Percentiles rank a stretch among this genome's conserved stretches.
These are phyloP conservation scores for Procambarus clarkii DNA, from an alignment of 1,140 invertebrate species.

Conservation along the genomic window DNA sequence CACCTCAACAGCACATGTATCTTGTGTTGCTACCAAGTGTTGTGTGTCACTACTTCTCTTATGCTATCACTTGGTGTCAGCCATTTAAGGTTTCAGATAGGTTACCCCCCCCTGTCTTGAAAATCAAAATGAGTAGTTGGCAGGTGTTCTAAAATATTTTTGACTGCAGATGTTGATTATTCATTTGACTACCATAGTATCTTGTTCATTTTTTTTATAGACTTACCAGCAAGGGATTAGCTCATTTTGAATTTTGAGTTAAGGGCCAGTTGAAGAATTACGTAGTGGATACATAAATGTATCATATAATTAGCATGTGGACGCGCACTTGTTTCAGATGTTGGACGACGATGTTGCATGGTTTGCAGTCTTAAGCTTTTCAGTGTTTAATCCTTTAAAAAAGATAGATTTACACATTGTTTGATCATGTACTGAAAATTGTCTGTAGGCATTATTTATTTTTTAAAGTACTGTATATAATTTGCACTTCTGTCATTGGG, in stretches of 20 bases:
- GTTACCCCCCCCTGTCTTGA: background rate
- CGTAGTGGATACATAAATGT: background rate
- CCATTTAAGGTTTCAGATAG: background rate
- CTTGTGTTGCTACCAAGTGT: background rate
- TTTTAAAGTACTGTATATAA: background rate
- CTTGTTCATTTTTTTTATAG: background rate
- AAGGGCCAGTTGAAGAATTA: background rate
- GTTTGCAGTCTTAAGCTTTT: background rate
- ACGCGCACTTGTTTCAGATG: background rate
- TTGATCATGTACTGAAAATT: background rate
- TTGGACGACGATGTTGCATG: slow-evolving; percentile 23
- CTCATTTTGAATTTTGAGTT: background rate
- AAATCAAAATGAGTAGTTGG: background rate
- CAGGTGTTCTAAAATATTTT: background rate
- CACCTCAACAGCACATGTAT: background rate
- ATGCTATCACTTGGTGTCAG: background rate
- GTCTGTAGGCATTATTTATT: background rate
- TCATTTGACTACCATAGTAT: background rate
- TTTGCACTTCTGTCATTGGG: background rate
- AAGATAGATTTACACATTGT: background rate
- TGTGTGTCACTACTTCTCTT: background rate
- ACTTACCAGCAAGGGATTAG: background rate
- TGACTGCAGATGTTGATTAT: background rate
- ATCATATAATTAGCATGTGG: slow-evolving; percentile 13
- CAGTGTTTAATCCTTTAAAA: slow-evolving; percentile 1